phyloP scores from a whole-genome alignment of 2,113 vertebrate genomes.

The Prunella himalayana region DNA sequence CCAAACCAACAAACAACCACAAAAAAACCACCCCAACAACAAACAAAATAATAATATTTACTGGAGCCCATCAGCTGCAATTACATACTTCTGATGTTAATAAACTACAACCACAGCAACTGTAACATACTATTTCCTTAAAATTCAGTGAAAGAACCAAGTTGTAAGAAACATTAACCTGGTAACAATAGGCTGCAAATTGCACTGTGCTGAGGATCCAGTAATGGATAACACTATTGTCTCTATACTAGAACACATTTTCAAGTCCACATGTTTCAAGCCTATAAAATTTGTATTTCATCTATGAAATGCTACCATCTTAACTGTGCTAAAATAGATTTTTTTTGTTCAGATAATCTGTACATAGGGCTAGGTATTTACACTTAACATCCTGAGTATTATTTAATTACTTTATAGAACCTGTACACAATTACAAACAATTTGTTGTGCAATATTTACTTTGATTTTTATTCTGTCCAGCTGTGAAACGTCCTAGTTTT shows the following conservation, averaged over 20 bases:
- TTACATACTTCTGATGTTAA: constrained; percentile 21
- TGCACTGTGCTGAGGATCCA: neutral
- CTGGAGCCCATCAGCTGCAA: constrained; percentile 12
- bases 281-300: neutral
- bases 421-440: constrained; percentile 9
- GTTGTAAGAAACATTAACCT: constrained; percentile 12
- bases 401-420: constrained; percentile 43
- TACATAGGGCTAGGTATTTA: neutral
- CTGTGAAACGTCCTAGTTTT: constrained; percentile 25
- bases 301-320: neutral
- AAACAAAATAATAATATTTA: neutral
- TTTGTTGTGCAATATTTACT: constrained; percentile 16
- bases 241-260: constrained; percentile 22
- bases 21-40: neutral
- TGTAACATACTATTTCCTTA: neutral
- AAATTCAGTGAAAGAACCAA: constrained; percentile 32
- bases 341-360: constrained; percentile 36
- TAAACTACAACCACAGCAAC: constrained; percentile 30
- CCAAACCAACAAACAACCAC: neutral
- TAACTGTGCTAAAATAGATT: constrained; percentile 17
- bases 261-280: neutral
- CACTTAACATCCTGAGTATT: constrained; percentile 25
- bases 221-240: constrained; percentile 6
- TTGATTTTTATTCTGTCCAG: constrained; percentile 35
- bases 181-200: constrained; percentile 18